A percentile compares a stretch with the other conserved stretches of the same genome.
Evolutionary conservation across 2,797 vertebrate species (phyloP).

Genomic region (Gymnoscopelus braueri): DNA sequence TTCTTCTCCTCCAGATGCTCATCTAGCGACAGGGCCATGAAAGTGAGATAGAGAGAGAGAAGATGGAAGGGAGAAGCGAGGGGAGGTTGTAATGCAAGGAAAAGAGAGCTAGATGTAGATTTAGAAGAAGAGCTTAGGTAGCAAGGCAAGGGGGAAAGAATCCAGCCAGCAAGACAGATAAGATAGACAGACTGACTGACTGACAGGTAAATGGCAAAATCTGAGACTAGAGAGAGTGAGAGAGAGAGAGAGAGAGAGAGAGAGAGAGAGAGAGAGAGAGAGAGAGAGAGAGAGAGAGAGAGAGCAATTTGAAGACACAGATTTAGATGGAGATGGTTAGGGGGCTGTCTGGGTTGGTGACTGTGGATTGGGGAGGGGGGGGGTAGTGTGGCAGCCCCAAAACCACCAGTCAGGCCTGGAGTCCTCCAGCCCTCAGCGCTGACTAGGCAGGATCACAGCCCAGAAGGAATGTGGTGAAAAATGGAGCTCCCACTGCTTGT

Average conservation of each 20-base stretch:
- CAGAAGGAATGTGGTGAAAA: slow-evolving; percentile 31
- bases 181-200: too few species aligned
- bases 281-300: neutral
- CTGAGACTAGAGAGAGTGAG: neutral
- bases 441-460: slow-evolving; percentile 28
- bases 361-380: neutral
- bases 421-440: slow-evolving; percentile 15
- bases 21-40: neutral
- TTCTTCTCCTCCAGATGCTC: neutral
- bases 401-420: slow-evolving; percentile 16
- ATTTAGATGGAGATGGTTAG: neutral
- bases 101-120: neutral
- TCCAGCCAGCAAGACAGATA: slow-evolving; percentile 21
- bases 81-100: neutral
- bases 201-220: too few species aligned
- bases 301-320: slow-evolving; percentile 24
- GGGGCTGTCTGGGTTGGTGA: neutral
- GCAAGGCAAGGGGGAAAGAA: neutral
- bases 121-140: too few species aligned
- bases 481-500: slow-evolving; percentile 19
- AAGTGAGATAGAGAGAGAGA: neutral
- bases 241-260: neutral
- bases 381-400: slow-evolving; percentile 14
- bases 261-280: neutral
- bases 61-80: neutral